Base-by-base conservation (phyloP, 2,797 vertebrate genomes). In the Tauraco hartlaubi region DNA sequence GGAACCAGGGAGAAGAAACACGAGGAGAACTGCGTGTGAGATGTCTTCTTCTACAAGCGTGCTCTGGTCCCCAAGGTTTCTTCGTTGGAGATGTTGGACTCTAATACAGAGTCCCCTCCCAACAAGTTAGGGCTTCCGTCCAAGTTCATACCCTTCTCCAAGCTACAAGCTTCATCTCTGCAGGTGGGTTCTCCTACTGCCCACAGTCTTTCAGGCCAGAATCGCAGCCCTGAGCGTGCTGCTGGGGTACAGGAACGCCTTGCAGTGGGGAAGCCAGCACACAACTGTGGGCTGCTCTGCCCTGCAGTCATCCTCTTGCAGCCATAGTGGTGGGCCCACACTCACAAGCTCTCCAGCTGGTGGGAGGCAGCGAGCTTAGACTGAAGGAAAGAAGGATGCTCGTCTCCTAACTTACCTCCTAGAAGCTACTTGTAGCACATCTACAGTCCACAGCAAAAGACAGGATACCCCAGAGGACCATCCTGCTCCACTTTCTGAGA, bases 161-260 rank as follows among this genome's bases (percentile, higher is more conserved):
- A 88, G 61, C 21, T 82, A 85, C 52, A 83, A 16, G n/a, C 15
- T 77, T 21, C 35, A 7, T 39, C 31, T 54, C 49, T 68, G 23
- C 52, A 54, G 39, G 37, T n/a, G 37, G 17, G 22, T 2, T 61
- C 9, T 93, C 33, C 28, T 35, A 46, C 7, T 6, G 23, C 28
- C 22, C 75, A 23, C 33, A 87, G 56, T 33, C 43, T 52, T 81
- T n/a, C 54, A 49, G 44, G 12, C 52, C 52, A 61, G 35, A 48
- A 43, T 11, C 2, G 2, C 8, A 67, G 46, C 14, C 56, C 43
- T 0, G 0, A 41, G 12, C 0, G 0, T 37, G 17, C 17, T 74
- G 68, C 10, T 58, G 49, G 31, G 28, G n/a, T 9, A 44, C 28
- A 33, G 44, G 63, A 54, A 9, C 33, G 16, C 5, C 15, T 44